These are phyloP conservation scores for Heliconius hermathena DNA, from an alignment of 1,140 invertebrate species.

Conservation along the genomic window DNA sequence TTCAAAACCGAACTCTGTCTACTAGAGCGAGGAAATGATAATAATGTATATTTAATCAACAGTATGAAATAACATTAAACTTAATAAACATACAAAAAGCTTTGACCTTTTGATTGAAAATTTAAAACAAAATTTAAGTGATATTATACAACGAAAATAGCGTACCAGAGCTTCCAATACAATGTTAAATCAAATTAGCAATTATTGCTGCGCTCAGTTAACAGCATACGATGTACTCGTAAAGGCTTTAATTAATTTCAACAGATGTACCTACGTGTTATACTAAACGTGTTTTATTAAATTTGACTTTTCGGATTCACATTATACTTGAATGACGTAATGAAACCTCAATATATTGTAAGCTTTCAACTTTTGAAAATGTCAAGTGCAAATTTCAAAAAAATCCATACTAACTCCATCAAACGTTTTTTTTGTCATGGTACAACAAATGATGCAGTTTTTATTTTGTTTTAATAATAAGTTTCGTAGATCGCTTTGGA, in stretches of 20 bases:
- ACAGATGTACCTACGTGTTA: conserved; percentile 9
- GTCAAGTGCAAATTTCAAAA: too few species aligned
- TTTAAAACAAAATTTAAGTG: neutral
- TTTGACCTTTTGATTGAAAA: neutral
- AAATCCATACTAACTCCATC: too few species aligned
- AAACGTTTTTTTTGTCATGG: too few species aligned
- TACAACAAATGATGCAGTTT: too few species aligned
- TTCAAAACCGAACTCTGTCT: too few species aligned
- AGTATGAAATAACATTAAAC: too few species aligned
- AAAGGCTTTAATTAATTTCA: conserved; percentile 7
- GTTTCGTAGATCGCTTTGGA: too few species aligned
- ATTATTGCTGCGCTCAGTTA: conserved; percentile 12
- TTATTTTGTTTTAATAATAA: too few species aligned
- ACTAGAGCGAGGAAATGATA: too few species aligned
- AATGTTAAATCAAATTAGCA: conserved; percentile 14
- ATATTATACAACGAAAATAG: conserved; percentile 1
- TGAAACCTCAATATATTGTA: neutral
- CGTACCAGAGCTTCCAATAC: neutral
- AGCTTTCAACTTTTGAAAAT: neutral
- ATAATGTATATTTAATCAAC: too few species aligned
- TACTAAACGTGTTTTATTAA: conserved; percentile 7
- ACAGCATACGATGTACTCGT: conserved; percentile 7
- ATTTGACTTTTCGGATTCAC: neutral
- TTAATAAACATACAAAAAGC: neutral
- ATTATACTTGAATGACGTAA: neutral